These are phyloP conservation scores for Diachasma alloeum DNA, from an alignment of 1,140 invertebrate species.

Conservation along the genomic window DNA sequence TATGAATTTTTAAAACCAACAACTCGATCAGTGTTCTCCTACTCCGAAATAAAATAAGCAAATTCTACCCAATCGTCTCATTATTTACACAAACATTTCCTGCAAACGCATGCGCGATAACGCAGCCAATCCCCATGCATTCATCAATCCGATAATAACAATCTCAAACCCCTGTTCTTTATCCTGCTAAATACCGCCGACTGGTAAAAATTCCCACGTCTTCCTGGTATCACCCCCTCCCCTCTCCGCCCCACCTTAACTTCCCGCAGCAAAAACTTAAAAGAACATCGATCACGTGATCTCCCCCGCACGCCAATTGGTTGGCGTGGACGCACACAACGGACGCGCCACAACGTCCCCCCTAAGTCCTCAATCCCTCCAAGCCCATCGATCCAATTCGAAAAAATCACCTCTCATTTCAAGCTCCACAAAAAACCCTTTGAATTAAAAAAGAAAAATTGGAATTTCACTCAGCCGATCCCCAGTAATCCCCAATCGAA, in stretches of 20 bases:
- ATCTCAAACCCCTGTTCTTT: not conserved
- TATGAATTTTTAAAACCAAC: too few relatives aligned
- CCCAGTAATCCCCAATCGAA: too few relatives aligned
- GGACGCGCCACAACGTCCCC: not conserved
- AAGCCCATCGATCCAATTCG: too few relatives aligned
- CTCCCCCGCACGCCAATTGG: not conserved
- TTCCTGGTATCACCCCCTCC: not conserved
- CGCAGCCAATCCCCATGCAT: not conserved
- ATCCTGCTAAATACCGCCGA: not conserved
- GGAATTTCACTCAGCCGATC: too few relatives aligned
- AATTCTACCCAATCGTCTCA: too few relatives aligned
- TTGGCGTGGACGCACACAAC: not conserved
- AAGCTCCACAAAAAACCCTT: too few relatives aligned
- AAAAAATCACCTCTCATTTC: too few relatives aligned
- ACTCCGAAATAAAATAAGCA: too few relatives aligned
- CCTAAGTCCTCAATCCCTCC: too few relatives aligned
- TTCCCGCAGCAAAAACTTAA: not conserved
- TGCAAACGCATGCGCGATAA: not conserved
- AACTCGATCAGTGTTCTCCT: too few relatives aligned
- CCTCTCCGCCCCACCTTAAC: not conserved
- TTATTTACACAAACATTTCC: not conserved
- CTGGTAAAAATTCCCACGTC: not conserved
- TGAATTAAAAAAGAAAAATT: too few relatives aligned
- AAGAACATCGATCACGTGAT: slow-evolving; percentile 3
- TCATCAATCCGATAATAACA: not conserved